A percentile compares a stretch with the other conserved stretches of the same genome.
Evolutionary conservation across 2,113 vertebrate genomes (phyloP).

Genomic region (Myrmecophaga tridactyla): DNA sequence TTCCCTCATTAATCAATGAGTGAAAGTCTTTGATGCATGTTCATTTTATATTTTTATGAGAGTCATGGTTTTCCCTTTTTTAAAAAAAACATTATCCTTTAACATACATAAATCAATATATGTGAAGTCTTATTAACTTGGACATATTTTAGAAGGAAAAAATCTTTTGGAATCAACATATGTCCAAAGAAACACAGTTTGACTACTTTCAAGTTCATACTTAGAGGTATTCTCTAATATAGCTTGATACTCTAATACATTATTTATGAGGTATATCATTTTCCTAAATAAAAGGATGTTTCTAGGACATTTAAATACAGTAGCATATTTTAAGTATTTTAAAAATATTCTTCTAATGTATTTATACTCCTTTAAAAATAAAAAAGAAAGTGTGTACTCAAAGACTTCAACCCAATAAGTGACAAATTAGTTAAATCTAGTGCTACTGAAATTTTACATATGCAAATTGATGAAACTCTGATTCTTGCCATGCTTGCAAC

Average conservation of each 20-base stretch:
- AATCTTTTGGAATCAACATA: background rate
- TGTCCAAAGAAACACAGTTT: background rate
- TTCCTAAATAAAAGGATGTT: conserved; percentile 36
- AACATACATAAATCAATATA: background rate
- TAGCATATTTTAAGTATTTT: conserved; percentile 6
- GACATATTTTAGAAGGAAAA: background rate
- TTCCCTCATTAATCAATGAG: background rate
- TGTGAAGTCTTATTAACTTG: background rate
- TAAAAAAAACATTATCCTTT: conserved; percentile 14
- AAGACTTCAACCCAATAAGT: conserved; percentile 51
- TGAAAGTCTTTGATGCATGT: conserved; percentile 1
- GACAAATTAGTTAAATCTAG: conserved; percentile 11
- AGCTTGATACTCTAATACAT: conserved; percentile 18
- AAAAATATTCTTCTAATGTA: conserved; percentile 30
- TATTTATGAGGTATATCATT: background rate
- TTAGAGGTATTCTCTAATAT: background rate
- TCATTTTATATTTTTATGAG: background rate
- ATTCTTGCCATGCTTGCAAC: background rate
- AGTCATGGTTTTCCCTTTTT: background rate
- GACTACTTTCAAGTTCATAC: background rate
- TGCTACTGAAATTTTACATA: conserved; percentile 16
- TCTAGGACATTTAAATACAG: conserved; percentile 15
- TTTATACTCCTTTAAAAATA: conserved; percentile 34
- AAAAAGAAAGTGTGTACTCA: background rate
- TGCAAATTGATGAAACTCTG: background rate